Evolutionary conservation across 1,140 invertebrate species (phyloP), one percentile per base, ranked within the genome.

Genomic region (Chionoecetes opilio): DNA sequence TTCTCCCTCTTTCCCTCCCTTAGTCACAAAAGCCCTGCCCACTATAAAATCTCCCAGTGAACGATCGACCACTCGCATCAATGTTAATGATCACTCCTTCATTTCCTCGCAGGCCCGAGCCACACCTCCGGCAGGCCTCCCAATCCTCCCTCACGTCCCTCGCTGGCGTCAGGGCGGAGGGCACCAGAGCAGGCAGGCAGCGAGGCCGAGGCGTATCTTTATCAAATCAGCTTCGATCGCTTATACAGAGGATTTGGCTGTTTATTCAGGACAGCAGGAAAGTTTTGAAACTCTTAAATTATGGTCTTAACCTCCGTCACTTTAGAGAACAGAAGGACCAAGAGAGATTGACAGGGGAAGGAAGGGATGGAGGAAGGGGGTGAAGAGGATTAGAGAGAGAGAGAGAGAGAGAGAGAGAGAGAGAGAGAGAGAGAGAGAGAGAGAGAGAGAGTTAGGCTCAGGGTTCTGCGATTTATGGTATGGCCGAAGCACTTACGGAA

Each of bases 361-460:
- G 11, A 75, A 26, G 63, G n/a, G 21, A 21, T 5, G 63, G 63
- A 75, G 63, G 63, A n/a, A n/a, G 1, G 63, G 63, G 63, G 63
- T n/a, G 63, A 75, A 26, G 1, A 75, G 63, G 63, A 75, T 75
- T 75, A 75, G n/a, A 75, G 37, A 38, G 86, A 88, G 86, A 38
- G 86, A 88, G 86, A 37, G 86, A 38, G 35, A 38, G 86, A 38
- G 86, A 88, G 86, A 38, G 86, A 38, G 35, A 88, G 86, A 88
- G 86, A 38, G 86, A 88, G 86, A 88, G 86, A 88, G 86, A 88
- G 84, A 88, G 86, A 38, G 86, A 37, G 86, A 37, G 86, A 88
- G 41, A 37, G 53, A 53, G 38, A 34, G 84, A 35, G 84, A 75
- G 63, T 75, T 75, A 75, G 63, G 63, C 63, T 75, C 63, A 75